A percentile compares a stretch with the other conserved stretches of the same genome.
Conservation (phyloP, 2,888 invertebrate genomes). For the Sycophila texana region DNA sequence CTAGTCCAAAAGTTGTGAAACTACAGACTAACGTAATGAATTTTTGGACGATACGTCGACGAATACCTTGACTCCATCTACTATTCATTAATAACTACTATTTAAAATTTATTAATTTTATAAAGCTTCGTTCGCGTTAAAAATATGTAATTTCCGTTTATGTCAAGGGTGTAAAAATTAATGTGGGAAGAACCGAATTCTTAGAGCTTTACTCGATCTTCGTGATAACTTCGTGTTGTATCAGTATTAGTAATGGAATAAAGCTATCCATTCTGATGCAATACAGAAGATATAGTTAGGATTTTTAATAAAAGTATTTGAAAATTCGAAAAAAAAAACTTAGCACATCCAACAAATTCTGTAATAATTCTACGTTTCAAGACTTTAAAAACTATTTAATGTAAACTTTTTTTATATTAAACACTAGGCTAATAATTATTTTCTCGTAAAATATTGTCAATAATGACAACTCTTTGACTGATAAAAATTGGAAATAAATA, state of each 20-base stretch:
- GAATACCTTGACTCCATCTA: neutral
- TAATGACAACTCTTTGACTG: slow-evolving; percentile 49
- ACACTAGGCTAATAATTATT: slow-evolving; percentile 26
- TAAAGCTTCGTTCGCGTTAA: slow-evolving; percentile 20
- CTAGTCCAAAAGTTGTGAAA: slow-evolving; percentile 49
- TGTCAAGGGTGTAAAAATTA: neutral
- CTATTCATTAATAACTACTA: slow-evolving; percentile 7
- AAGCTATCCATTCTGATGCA: slow-evolving; percentile 17
- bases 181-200: slow-evolving; percentile 8
- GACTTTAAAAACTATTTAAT: slow-evolving; percentile 20
- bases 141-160: slow-evolving; percentile 9
- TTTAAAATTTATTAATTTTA: slow-evolving; percentile 39
- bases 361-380: slow-evolving; percentile 17
- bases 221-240: slow-evolving; percentile 14
- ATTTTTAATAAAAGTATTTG: slow-evolving; percentile 28
- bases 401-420: slow-evolving; percentile 42
- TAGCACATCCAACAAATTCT: slow-evolving; percentile 18
- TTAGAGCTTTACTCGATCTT: slow-evolving; percentile 26
- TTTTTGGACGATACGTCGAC: slow-evolving; percentile 25
- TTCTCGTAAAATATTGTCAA: slow-evolving; percentile 41
- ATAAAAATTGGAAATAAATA: slow-evolving; percentile 54
- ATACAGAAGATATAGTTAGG: slow-evolving; percentile 1
- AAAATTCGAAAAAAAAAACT: neutral
- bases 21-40: slow-evolving; percentile 5
- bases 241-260: slow-evolving; percentile 33